A percentile compares a stretch with the other conserved stretches of the same genome.
These are phyloP conservation scores for Artemia sinica DNA, from an alignment of 2,888 invertebrate genomes.

Conservation along the genomic window DNA sequence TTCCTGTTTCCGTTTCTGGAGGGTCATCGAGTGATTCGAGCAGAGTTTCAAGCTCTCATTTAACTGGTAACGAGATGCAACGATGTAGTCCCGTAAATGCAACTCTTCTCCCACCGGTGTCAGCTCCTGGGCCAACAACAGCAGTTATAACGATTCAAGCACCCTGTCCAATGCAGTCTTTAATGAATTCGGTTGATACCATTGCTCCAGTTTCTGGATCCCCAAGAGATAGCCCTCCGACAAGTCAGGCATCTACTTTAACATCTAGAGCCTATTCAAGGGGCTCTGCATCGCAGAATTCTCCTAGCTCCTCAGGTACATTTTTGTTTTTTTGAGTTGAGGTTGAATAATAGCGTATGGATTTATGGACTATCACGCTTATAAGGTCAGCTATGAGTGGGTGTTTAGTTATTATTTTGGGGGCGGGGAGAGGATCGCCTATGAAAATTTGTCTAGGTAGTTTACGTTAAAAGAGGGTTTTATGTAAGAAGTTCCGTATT, in stretches of 20 bases:
- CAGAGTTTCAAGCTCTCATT: conserved; percentile 20
- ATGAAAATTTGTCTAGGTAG: no score
- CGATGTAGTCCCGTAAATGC: conserved; percentile 20
- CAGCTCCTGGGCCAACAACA: conserved; percentile 16
- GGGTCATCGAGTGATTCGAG: conserved; percentile 6
- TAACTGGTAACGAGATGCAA: conserved; percentile 10
- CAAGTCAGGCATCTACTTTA: conserved; percentile 33
- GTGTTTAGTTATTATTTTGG: no score
- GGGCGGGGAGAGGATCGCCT: no score
- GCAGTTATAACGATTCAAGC: conserved; percentile 29
- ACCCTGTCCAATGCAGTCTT: conserved; percentile 58
- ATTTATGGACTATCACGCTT: no score
- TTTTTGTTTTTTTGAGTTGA: background rate
- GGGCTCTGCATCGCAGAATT: conserved; percentile 59
- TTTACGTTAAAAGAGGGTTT: no score
- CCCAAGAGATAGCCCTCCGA: conserved; percentile 58
- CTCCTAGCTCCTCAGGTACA: conserved; percentile 66
- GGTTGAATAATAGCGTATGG: no score
- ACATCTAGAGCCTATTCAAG: conserved; percentile 59
- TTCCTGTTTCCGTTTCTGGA: conserved; percentile 15
- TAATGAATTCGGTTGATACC: conserved; percentile 70
- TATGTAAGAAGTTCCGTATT: no score
- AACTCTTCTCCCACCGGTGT: conserved; percentile 14
- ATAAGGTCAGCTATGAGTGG: no score
- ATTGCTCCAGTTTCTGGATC: conserved; percentile 61